These are phyloP conservation scores for Hylomyscus alleni DNA, from an alignment of 2,797 vertebrate species.

Conservation along the genomic window DNA sequence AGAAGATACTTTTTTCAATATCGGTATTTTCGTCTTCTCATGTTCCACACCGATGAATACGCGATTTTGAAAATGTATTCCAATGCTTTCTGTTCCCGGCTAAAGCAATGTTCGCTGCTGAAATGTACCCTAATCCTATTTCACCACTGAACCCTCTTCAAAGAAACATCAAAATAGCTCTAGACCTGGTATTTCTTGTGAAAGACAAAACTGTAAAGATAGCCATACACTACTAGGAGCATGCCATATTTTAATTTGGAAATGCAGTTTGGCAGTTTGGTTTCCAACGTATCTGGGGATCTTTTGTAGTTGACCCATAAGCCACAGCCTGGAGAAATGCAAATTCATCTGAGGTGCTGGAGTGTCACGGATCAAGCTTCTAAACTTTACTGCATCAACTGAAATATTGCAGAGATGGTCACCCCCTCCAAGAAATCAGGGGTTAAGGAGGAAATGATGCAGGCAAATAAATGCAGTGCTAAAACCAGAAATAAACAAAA, in stretches of 20 bases:
- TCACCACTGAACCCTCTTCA: not conserved
- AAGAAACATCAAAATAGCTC: not conserved
- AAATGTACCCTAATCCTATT: not conserved
- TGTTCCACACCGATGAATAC: not conserved
- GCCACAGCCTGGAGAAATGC: not conserved
- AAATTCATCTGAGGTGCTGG: not conserved
- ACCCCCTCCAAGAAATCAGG: not conserved
- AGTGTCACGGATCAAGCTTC: not conserved
- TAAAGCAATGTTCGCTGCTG: not conserved
- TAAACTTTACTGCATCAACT: constrained; percentile 34
- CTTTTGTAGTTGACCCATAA: not conserved
- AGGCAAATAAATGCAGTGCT: constrained; percentile 27
- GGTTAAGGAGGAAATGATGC: not conserved
- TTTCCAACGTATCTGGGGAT: constrained; percentile 32
- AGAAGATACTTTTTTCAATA: constrained; percentile 2
- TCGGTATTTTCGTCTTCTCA: constrained; percentile 10
- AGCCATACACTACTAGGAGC: not conserved
- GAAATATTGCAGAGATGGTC: constrained; percentile 18
- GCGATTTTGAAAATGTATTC: not conserved
- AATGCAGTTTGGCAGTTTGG: constrained; percentile 13
- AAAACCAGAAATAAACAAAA: not conserved
- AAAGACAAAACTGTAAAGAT: constrained; percentile 10
- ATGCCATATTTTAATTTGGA: constrained; percentile 17
- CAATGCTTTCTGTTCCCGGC: not conserved
- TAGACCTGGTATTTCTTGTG: constrained; percentile 45